phyloP scores from a whole-genome alignment of 2,113 vertebrate genomes.

The Channa maculata region DNA sequence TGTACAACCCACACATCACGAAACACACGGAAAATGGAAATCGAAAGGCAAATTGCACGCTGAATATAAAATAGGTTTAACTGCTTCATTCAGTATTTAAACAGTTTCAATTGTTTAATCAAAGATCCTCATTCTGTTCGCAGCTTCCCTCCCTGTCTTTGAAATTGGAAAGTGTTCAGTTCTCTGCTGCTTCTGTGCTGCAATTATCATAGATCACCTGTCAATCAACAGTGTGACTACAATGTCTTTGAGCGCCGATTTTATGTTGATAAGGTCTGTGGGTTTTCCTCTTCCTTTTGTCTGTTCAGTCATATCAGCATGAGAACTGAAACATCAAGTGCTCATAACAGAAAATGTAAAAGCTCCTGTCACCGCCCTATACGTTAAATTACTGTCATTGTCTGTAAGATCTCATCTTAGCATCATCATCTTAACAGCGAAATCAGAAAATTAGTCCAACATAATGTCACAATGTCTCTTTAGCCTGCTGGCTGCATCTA shows the following conservation, averaged over 20 bases:
- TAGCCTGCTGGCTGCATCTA: constrained; percentile 17
- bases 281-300: constrained; percentile 9
- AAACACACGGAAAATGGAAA: constrained; percentile 2
- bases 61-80: constrained; percentile 1
- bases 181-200: not conserved
- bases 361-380: not conserved
- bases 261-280: not conserved
- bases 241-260: not conserved
- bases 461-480: constrained; percentile 12
- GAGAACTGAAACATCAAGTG: not conserved
- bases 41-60: not conserved
- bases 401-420: not conserved
- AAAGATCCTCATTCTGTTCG: not conserved
- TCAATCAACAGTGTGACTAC: constrained; percentile 26
- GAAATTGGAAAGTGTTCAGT: constrained; percentile 1
- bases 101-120: not conserved
- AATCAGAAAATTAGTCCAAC: not conserved
- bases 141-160: not conserved
- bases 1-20: constrained; percentile 1
- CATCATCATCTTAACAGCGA: not conserved
- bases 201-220: constrained; percentile 14
- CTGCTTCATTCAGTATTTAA: constrained; percentile 5
- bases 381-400: not conserved
- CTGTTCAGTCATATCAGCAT: not conserved
- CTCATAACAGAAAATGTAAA: constrained; percentile 7